Conservation (phyloP, 2,113 vertebrate species). For the Mugil cephalus region DNA sequence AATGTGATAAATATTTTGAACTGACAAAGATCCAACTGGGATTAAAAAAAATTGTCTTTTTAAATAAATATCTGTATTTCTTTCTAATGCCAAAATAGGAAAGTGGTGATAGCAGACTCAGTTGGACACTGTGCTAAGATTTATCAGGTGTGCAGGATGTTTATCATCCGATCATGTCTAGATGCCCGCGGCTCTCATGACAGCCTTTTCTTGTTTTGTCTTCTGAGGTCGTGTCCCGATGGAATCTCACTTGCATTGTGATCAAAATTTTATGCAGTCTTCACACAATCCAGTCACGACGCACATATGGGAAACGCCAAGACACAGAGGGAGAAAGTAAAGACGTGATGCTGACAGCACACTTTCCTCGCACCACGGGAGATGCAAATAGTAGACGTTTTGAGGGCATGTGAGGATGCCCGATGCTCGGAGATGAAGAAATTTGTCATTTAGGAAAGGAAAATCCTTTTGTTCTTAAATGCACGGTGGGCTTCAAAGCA, state of each 20-base stretch:
- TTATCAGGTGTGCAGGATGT: conserved; percentile 3
- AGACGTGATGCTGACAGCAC: conserved; percentile 61
- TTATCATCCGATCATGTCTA: background rate
- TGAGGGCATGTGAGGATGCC: conserved; percentile 53
- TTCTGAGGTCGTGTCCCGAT: conserved; percentile 57
- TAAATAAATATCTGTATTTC: background rate
- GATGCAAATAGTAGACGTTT: conserved; percentile 50
- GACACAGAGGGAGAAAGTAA: conserved; percentile 30
- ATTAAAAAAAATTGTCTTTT: too few species aligned
- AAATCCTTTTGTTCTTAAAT: conserved; percentile 23
- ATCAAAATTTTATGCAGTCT: conserved; percentile 68
- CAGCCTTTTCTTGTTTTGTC: conserved; percentile 42
- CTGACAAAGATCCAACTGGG: background rate
- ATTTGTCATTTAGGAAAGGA: conserved; percentile 7
- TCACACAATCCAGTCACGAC: conserved; percentile 61
- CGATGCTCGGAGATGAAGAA: conserved; percentile 6
- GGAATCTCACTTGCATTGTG: conserved; percentile 52
- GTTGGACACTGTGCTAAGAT: background rate
- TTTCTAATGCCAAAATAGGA: background rate
- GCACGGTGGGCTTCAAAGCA: background rate
- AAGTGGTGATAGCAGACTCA: background rate
- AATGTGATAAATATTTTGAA: background rate
- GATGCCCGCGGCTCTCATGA: conserved; percentile 20
- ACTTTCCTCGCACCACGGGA: conserved; percentile 43
- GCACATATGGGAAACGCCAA: conserved; percentile 56